Evolutionary conservation across 2,888 invertebrate genomes (phyloP).

Genomic region (Eupithecia subumbrata): DNA sequence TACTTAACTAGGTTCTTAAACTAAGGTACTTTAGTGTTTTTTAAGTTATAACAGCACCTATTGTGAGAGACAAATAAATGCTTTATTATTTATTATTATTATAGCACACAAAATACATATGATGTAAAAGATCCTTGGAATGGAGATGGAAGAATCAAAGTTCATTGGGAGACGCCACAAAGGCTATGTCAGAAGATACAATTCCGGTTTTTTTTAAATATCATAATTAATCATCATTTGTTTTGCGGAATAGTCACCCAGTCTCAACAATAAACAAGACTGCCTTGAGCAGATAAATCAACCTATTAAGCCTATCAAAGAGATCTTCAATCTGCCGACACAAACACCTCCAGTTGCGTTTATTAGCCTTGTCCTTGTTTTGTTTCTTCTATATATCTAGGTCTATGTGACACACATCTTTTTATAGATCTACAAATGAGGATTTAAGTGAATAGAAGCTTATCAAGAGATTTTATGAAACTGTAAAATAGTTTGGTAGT

Average conservation of each 20-base stretch:
- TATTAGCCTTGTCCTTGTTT: slow-evolving; percentile 31
- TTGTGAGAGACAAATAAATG: too few species aligned
- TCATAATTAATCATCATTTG: background rate
- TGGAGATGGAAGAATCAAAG: background rate
- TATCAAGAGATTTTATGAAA: background rate
- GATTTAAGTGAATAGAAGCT: background rate
- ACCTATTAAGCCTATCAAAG: slow-evolving; percentile 15
- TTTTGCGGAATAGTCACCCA: background rate
- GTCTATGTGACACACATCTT: slow-evolving; percentile 21
- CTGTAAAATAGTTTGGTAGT: background rate
- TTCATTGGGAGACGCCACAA: too few species aligned
- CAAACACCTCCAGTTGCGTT: slow-evolving; percentile 22
- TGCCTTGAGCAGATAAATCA: slow-evolving; percentile 14
- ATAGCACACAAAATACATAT: background rate
- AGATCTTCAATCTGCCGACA: slow-evolving; percentile 19
- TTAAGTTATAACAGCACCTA: too few species aligned
- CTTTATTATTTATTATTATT: too few species aligned
- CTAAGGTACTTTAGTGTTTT: too few species aligned
- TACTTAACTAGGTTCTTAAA: too few species aligned
- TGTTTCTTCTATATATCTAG: slow-evolving; percentile 16
- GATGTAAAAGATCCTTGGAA: background rate
- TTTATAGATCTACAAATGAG: slow-evolving; percentile 12
- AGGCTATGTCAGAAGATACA: background rate
- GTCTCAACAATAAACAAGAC: slow-evolving; percentile 9
- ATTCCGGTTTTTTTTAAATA: background rate